Evolutionary conservation across 2,113 vertebrate genomes (phyloP).

Genomic region (Tachuris rubrigastra): DNA sequence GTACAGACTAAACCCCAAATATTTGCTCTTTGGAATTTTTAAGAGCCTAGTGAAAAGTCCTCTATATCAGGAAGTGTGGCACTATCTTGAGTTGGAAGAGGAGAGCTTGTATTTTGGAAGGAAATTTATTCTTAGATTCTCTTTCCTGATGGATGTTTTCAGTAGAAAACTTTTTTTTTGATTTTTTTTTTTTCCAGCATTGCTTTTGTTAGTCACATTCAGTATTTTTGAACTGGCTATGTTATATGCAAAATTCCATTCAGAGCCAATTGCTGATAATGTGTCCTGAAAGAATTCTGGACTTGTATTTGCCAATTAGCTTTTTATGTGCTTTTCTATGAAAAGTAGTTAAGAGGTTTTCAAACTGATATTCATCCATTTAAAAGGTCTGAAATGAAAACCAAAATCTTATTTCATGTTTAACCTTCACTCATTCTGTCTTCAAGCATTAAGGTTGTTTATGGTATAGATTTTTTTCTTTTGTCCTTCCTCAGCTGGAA

Average conservation of each 20-base stretch:
- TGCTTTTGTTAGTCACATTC: background rate
- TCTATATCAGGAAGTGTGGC: background rate
- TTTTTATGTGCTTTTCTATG: background rate
- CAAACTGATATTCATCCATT: background rate
- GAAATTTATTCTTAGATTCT: background rate
- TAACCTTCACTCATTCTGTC: background rate
- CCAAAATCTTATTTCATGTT: background rate
- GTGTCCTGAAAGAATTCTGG: background rate
- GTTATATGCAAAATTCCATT: background rate
- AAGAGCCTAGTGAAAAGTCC: background rate
- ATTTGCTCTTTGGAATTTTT: background rate
- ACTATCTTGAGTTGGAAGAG: background rate
- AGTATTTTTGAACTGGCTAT: background rate
- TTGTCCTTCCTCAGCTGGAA: background rate
- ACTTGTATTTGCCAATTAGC: background rate
- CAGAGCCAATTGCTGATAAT: background rate
- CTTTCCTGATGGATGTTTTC: background rate
- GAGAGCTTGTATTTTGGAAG: background rate
- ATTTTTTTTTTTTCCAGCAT: background rate
- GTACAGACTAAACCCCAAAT: rapidly evolving
- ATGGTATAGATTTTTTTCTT: background rate
- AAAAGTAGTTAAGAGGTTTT: background rate
- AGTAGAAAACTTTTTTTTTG: background rate
- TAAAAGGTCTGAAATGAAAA: background rate
- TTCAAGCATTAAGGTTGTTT: background rate